Conservation (phyloP, 2,888 invertebrate species). For the Dendrolimus pini region DNA sequence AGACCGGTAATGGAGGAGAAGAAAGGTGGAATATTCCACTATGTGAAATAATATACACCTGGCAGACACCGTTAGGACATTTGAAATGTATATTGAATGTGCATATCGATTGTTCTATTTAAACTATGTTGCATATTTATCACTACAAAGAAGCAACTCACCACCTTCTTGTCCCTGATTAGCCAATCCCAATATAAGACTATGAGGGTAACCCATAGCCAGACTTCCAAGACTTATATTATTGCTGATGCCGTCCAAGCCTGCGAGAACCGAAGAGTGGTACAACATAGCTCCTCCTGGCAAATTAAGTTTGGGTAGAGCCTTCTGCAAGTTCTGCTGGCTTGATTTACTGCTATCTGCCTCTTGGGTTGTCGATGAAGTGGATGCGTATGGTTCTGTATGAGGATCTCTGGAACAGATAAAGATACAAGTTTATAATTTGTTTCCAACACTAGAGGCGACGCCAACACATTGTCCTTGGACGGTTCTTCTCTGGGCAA, state of each 20-base stretch:
- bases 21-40: too few relatives aligned
- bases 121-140: too few relatives aligned
- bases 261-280: constrained; percentile 51
- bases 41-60: too few relatives aligned
- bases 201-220: constrained; percentile 68
- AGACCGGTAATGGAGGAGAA: too few relatives aligned
- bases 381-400: constrained; percentile 49
- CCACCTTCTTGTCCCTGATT: constrained; percentile 68
- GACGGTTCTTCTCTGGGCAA: too few relatives aligned
- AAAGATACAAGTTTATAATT: too few relatives aligned
- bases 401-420: constrained; percentile 37
- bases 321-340: constrained; percentile 44
- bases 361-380: constrained; percentile 55
- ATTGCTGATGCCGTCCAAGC: constrained; percentile 52
- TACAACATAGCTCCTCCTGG: constrained; percentile 69
- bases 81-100: too few relatives aligned
- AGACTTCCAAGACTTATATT: constrained; percentile 61
- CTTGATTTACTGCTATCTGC: constrained; percentile 53
- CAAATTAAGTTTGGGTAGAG: constrained; percentile 57
- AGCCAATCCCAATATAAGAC: constrained; percentile 65
- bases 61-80: too few relatives aligned
- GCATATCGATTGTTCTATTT: too few relatives aligned
- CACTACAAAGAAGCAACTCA: constrained; percentile 19
- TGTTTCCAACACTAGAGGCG: too few relatives aligned
- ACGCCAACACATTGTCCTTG: too few relatives aligned